Evolutionary conservation across 2,888 invertebrate genomes (phyloP), one percentile per base, ranked within the genome.

Genomic region (Troides helena): DNA sequence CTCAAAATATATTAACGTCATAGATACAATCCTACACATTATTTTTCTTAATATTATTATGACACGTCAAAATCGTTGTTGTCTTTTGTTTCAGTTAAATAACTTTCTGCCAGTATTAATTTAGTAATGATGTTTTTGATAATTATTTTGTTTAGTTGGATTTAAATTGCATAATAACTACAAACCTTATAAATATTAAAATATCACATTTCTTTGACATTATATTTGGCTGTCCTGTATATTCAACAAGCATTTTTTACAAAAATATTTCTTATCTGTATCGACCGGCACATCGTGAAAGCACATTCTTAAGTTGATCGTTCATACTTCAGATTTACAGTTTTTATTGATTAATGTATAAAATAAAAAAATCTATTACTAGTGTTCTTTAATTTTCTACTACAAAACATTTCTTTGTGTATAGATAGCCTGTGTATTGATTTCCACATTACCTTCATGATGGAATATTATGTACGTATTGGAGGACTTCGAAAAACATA

Each of bases 391-490:
- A 18, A n/a, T 12, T 53, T 53, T 53, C 4, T 5, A n/a, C n/a
- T 7, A 10, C 18, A 53, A 7, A 4, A 53, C 14, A 7, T 18
- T n/a, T 12, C 14, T 5, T 23, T 58, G 14, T 53, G 58, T 58
- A 25, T 56, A 56, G 6, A 56, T 21, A 58, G 14, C 25, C 21
- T 58, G 58, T 23, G 12, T 58, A 58, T n/a, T 53, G 1, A 53
- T 53, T 53, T 53, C 53, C 7, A 25, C 43, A 62, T 62, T 25
- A 62, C 62, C 53, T 10, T 53, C 53, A 53, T 53, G 53, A 53
- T 53, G 53, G 53, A 12, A 53, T 53, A 58, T 58, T 76, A 77
- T 85, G 88, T 87, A 88, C 77, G 88, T 89, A 88, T 89, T 78
- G 74, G 77, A 75, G 79, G 71, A 75, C 76, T 74, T 78, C 61